A percentile compares a stretch with the other conserved stretches of the same genome.
phyloP scores from a whole-genome alignment of 2,797 vertebrate species.

The Petrocephalus schoutedeni region DNA sequence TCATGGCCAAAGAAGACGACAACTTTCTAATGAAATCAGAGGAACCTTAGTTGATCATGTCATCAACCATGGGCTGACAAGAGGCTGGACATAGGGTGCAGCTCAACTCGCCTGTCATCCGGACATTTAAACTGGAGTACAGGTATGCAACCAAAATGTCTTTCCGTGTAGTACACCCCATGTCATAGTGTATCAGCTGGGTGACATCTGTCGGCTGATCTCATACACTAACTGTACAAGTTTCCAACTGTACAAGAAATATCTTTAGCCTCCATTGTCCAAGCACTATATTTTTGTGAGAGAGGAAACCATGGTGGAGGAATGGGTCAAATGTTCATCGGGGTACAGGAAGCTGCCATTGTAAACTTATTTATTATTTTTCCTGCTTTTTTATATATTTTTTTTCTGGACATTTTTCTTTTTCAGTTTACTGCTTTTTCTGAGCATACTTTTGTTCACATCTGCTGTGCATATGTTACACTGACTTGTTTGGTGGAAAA shows the following conservation, averaged over 20 bases:
- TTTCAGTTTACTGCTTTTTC: neutral
- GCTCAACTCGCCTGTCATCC: too few relatives aligned
- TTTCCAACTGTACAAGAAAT: too few relatives aligned
- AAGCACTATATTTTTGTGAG: too few relatives aligned
- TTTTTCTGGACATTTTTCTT: neutral
- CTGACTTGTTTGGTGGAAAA: neutral
- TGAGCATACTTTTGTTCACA: neutral
- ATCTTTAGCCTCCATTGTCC: too few relatives aligned
- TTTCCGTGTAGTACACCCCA: too few relatives aligned
- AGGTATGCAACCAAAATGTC: too few relatives aligned
- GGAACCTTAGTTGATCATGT: neutral
- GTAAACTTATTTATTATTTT: neutral
- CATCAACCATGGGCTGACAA: neutral
- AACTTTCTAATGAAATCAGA: neutral
- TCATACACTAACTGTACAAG: too few relatives aligned
- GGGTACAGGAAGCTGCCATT: neutral
- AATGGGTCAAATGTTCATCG: neutral
- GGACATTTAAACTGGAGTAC: too few relatives aligned
- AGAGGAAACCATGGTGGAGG: neutral
- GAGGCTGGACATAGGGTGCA: neutral
- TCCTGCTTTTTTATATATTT: neutral
- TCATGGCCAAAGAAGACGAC: neutral
- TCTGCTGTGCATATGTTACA: constrained; percentile 6
- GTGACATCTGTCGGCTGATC: neutral
- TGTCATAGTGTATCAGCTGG: neutral